These are phyloP conservation scores for Ormyrus pomaceus DNA, from an alignment of 2,888 invertebrate genomes.

Conservation along the genomic window DNA sequence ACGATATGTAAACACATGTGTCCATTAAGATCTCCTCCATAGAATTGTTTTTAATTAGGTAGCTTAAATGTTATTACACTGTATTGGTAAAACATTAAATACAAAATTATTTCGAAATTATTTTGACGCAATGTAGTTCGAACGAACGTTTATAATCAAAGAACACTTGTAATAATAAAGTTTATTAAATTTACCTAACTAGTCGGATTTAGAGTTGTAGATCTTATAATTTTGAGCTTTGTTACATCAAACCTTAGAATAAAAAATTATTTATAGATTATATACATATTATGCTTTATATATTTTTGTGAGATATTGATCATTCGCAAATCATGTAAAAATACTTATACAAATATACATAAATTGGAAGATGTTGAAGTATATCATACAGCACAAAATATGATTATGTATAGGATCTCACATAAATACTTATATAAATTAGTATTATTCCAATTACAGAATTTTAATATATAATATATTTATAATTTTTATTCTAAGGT, in stretches of 20 bases:
- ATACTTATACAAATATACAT: constrained; percentile 42
- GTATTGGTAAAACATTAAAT: constrained; percentile 55
- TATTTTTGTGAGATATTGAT: constrained; percentile 18
- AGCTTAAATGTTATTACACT: constrained; percentile 52
- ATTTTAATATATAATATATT: constrained; percentile 41
- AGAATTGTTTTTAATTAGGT: constrained; percentile 47
- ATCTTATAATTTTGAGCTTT: not conserved
- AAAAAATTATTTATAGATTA: constrained; percentile 42
- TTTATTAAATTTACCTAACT: constrained; percentile 20
- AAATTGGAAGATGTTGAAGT: not conserved
- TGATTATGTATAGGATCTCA: too few species aligned
- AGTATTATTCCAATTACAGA: not conserved
- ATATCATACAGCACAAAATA: too few species aligned
- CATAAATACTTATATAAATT: too few species aligned
- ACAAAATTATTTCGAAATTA: constrained; percentile 46
- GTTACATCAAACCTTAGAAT: not conserved
- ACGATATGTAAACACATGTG: constrained; percentile 54
- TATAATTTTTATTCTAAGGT: constrained; percentile 39
- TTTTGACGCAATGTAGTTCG: constrained; percentile 23
- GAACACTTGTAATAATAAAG: constrained; percentile 41
- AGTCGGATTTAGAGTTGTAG: constrained; percentile 6
- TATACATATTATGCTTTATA: constrained; percentile 11
- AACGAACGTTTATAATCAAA: constrained; percentile 36
- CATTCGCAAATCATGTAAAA: constrained; percentile 34
- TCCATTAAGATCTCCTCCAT: constrained; percentile 43